Conservation (phyloP, 2,888 invertebrate species). For the Eudasyphora cyanicolor region DNA sequence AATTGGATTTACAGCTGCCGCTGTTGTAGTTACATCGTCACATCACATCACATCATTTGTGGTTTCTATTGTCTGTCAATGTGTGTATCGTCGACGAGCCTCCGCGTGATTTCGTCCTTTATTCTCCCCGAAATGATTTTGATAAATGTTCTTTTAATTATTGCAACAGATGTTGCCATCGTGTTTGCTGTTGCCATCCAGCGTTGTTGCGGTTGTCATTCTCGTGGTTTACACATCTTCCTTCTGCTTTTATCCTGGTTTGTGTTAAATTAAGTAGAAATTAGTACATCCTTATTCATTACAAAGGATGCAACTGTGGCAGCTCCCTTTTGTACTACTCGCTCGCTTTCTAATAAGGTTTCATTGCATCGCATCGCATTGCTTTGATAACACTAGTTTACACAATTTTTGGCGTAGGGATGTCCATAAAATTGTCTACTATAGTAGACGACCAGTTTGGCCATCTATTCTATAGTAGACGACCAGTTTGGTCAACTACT, state of each 20-base stretch:
- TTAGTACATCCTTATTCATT: neutral
- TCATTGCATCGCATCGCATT: too few relatives aligned
- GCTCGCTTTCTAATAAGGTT: too few relatives aligned
- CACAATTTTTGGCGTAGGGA: too few relatives aligned
- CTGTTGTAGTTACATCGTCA: neutral
- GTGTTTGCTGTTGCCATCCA: too few relatives aligned
- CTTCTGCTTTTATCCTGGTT: neutral
- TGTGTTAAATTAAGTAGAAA: neutral
- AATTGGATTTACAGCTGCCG: conserved; percentile 57
- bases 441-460: too few relatives aligned
- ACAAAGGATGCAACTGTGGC: neutral
- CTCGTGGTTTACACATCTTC: neutral
- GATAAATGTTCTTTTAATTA: conserved; percentile 31
- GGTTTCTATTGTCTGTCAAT: conserved; percentile 39
- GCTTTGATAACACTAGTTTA: too few relatives aligned
- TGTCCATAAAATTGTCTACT: too few relatives aligned
- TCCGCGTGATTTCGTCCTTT: neutral
- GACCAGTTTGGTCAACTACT: too few relatives aligned
- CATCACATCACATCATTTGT: conserved; percentile 40
- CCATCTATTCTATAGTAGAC: too few relatives aligned
- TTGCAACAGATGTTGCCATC: conserved; percentile 14
- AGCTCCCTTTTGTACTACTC: too few relatives aligned
- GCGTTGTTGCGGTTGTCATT: neutral
- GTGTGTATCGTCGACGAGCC: neutral
- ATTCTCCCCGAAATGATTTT: neutral